Evolutionary conservation across 2,888 invertebrate genomes (phyloP), one percentile per base, ranked within the genome.

Genomic region (Trichopria drosophilae): DNA sequence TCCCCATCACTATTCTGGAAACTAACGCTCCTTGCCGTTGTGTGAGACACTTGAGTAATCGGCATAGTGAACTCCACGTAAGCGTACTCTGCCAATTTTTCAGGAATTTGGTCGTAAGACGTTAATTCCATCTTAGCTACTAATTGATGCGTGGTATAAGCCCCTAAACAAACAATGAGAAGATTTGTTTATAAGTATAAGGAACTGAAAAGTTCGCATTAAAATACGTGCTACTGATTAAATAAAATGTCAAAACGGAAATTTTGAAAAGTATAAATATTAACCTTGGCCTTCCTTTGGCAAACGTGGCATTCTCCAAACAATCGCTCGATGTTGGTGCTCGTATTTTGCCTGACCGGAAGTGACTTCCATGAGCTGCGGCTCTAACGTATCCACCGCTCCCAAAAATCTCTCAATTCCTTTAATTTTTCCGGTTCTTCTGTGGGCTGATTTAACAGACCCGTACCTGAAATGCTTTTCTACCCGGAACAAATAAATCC

Each of bases 11-110:
- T 90, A 71, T 88, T 84, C 75, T 88, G 88, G 64, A 94, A 85
- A 69, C 92, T 91, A 36, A 93, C 93, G 62, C 96, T 97, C 63
- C 99, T 84, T 61, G 96, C 91, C 26, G 96, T 97, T 45, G 94
- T 93, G 77, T 98, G 97, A 52, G 93, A 93, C 42, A 86, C 88
- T 73, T 95, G 95, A 26, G 95, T 94, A 60, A 93, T 90, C 24
- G 99, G 98, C 98, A 99, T 99, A 37, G 95, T 97, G 78, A 97
- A 99, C 78, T 98, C 96, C 23, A 98, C 95, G 73, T 84, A 85
- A 63, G 92, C 91, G 76, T 84, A 87, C 62, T 88, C 88, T 55
- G 94, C 88, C 73, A 97, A 82, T 75, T 90, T 87, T 59, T 93
- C 94, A 19, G 99, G 99, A 71, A 98, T 86, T 79, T 96, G 92